Evolutionary conservation across 2,797 vertebrate genomes (phyloP).

Genomic region (Dromococcyx pavoninus): DNA sequence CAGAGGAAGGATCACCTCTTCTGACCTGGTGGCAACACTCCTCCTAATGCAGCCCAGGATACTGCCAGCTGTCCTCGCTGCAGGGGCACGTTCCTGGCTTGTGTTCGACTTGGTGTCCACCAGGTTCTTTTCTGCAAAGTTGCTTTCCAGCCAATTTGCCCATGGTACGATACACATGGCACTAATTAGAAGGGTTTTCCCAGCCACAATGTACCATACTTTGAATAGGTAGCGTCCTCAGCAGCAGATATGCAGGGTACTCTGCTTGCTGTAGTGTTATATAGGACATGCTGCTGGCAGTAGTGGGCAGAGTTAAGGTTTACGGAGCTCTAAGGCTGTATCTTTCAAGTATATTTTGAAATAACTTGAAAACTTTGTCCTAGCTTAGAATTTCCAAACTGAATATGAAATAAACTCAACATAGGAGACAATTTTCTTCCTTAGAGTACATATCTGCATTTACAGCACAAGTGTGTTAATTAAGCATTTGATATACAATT

Average conservation of each 20-base stretch:
- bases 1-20: neutral
- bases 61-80: neutral
- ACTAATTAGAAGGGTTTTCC: neutral
- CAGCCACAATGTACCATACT: neutral
- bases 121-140: neutral
- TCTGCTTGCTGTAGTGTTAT: neutral
- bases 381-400: slow-evolving; percentile 45
- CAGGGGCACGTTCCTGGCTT: neutral
- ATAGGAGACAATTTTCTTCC: slow-evolving; percentile 20
- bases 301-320: neutral
- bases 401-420: slow-evolving; percentile 48
- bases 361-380: slow-evolving; percentile 32
- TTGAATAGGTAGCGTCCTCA: neutral
- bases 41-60: neutral
- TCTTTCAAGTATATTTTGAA: slow-evolving; percentile 4
- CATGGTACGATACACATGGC: neutral
- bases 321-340: neutral
- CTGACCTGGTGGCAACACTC: neutral
- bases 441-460: slow-evolving; percentile 49
- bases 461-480: slow-evolving; percentile 55
- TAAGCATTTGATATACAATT: slow-evolving; percentile 31
- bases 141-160: neutral
- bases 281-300: neutral
- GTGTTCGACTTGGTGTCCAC: neutral
- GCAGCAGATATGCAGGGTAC: neutral